A percentile compares a stretch with the other conserved stretches of the same genome.
Evolutionary conservation across 2,888 invertebrate species (phyloP).

Genomic region (Drosophila eohydei): DNA sequence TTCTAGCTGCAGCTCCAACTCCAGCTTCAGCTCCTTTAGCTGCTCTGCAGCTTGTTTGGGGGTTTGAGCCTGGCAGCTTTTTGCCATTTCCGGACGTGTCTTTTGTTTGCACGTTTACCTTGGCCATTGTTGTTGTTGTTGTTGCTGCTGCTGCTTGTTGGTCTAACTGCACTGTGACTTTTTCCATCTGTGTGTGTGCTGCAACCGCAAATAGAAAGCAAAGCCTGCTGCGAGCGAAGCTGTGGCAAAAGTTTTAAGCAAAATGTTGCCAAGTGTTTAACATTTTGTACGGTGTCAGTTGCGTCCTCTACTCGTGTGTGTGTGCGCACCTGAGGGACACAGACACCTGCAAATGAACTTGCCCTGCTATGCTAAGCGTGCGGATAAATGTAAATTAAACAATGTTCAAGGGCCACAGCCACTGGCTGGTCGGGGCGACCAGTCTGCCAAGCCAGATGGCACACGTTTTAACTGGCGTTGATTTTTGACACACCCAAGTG

Average conservation of each 20-base stretch:
- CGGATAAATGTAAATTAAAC: constrained; percentile 84
- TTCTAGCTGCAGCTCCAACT: constrained; percentile 37
- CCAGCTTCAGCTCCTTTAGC: constrained; percentile 8
- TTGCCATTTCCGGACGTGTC: constrained; percentile 77
- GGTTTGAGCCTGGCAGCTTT: constrained; percentile 72
- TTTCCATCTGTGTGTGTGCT: constrained; percentile 53
- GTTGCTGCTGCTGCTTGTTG: constrained; percentile 34
- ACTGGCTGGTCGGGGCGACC: constrained; percentile 10
- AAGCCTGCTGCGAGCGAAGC: constrained; percentile 35
- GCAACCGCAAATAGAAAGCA: constrained; percentile 77
- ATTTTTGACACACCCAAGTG: constrained; percentile 63
- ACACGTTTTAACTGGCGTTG: constrained; percentile 65
- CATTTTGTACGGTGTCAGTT: constrained; percentile 84
- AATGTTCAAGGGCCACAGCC: constrained; percentile 63
- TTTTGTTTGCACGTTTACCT: constrained; percentile 77
- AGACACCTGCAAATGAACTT: constrained; percentile 70
- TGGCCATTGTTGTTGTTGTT: constrained; percentile 41
- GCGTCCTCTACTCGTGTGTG: constrained; percentile 64
- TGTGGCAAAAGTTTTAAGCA: constrained; percentile 72
- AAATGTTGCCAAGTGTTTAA: constrained; percentile 83
- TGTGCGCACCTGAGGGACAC: constrained; percentile 53
- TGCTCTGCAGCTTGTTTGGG: constrained; percentile 29
- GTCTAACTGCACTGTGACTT: constrained; percentile 80
- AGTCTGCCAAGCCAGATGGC: constrained; percentile 33
- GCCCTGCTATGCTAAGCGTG: constrained; percentile 67